phyloP scores from a whole-genome alignment of 2,113 vertebrate genomes.

The Amphiprion ocellaris region DNA sequence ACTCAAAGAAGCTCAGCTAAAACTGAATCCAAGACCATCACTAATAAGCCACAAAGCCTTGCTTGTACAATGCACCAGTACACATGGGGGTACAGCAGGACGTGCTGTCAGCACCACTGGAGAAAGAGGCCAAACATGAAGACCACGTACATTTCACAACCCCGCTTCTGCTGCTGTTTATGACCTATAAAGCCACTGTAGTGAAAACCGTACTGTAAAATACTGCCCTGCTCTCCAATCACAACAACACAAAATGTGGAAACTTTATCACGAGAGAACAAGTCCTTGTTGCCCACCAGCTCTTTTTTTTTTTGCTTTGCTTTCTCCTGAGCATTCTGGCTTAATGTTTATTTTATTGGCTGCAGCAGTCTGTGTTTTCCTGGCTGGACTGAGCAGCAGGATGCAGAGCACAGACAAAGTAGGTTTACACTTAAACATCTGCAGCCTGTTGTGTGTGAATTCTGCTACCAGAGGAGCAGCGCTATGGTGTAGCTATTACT shows the following conservation, averaged over 20 bases:
- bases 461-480: constrained; percentile 29
- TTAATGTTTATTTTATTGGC: constrained; percentile 59
- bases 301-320: background rate
- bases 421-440: constrained; percentile 46
- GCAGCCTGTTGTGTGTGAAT: background rate
- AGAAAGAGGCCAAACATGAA: constrained; percentile 47
- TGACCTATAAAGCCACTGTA: constrained; percentile 58
- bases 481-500: constrained; percentile 8
- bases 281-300: constrained; percentile 24
- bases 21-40: constrained; percentile 10
- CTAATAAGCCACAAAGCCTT: constrained; percentile 10
- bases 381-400: constrained; percentile 18
- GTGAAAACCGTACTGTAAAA: constrained; percentile 27
- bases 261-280: constrained; percentile 35
- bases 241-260: constrained; percentile 42
- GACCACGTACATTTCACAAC: constrained; percentile 46
- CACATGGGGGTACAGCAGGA: constrained; percentile 12
- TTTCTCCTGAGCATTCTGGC: constrained; percentile 15
- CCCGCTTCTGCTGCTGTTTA: constrained; percentile 51
- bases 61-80: constrained; percentile 22
- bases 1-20: constrained; percentile 16
- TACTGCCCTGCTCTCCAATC: constrained; percentile 19
- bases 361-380: constrained; percentile 29
- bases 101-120: constrained; percentile 37
- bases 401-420: constrained; percentile 24